Evolutionary conservation across 2,113 vertebrate species (phyloP).

Genomic region (Acrocephalus arundinaceus): DNA sequence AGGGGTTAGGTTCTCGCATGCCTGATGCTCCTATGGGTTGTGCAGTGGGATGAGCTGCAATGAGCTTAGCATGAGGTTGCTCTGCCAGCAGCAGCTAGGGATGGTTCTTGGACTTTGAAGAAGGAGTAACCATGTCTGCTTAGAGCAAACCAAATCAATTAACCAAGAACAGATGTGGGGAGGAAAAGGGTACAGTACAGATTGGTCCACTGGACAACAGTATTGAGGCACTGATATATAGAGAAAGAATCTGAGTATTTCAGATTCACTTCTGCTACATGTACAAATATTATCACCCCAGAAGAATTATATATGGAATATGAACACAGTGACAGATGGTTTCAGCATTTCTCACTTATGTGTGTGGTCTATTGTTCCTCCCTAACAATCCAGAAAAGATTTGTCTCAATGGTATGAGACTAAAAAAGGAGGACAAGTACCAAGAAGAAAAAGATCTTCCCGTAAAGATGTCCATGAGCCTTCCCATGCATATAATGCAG

Average conservation of each 20-base stretch:
- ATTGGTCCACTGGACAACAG: not conserved
- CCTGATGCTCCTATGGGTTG: not conserved
- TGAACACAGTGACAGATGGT: not conserved
- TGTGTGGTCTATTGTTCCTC: not conserved
- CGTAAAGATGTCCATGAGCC: not conserved
- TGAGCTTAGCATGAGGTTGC: not conserved
- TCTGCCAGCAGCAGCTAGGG: not conserved
- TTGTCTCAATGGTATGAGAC: not conserved
- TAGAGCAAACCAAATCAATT: not conserved
- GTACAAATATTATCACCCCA: not conserved
- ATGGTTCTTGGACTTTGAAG: not conserved
- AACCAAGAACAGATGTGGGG: fast-evolving
- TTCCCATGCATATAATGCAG: not conserved
- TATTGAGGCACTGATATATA: not conserved
- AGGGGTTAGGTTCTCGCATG: not conserved
- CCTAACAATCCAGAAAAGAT: not conserved
- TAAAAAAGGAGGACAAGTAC: not conserved
- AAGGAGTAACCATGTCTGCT: not conserved
- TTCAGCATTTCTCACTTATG: not conserved
- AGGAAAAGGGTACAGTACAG: not conserved
- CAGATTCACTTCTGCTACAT: not conserved
- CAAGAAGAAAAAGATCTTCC: not conserved
- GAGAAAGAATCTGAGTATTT: not conserved
- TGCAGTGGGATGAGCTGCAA: not conserved
- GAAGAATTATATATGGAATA: not conserved